Conservation (phyloP, 1,140 invertebrate species). For the Drosophila subobscura region DNA sequence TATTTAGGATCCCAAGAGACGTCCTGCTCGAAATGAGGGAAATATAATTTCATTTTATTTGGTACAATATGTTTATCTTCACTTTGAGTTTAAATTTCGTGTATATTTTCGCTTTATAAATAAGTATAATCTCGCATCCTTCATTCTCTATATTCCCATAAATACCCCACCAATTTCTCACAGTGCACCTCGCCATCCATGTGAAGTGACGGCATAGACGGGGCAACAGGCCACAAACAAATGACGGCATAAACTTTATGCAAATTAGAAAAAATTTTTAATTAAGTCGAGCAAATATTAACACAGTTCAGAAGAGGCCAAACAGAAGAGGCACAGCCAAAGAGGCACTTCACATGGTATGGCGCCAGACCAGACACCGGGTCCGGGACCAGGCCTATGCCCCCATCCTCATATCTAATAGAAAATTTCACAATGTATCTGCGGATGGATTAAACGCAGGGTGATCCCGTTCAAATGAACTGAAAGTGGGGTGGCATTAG, state of each 20-base stretch:
- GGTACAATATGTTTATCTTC: background rate
- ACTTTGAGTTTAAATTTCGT: too few relatives aligned
- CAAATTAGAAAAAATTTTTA: constrained; percentile 82
- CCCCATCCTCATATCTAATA: constrained; percentile 10
- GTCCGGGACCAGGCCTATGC: background rate
- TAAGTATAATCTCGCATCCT: too few relatives aligned
- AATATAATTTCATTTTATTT: background rate
- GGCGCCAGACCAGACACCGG: constrained; percentile 14
- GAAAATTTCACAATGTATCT: constrained; percentile 27
- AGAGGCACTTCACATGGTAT: constrained; percentile 8
- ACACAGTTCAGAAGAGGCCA: constrained; percentile 50
- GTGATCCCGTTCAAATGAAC: constrained; percentile 14
- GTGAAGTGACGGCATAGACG: constrained; percentile 27
- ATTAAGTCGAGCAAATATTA: constrained; percentile 78
- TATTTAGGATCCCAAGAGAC: too few relatives aligned
- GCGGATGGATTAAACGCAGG: constrained; percentile 30
- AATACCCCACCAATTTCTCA: background rate
- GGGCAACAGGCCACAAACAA: constrained; percentile 48
- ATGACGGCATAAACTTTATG: constrained; percentile 75
- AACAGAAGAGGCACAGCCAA: constrained; percentile 14
- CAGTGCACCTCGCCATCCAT: constrained; percentile 2
- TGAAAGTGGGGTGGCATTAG: background rate
- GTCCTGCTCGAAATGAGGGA: too few relatives aligned
- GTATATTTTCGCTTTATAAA: too few relatives aligned
- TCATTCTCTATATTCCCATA: too few relatives aligned